Base-by-base conservation (phyloP, 2,113 vertebrate genomes). In the Toxostoma redivivum region DNA sequence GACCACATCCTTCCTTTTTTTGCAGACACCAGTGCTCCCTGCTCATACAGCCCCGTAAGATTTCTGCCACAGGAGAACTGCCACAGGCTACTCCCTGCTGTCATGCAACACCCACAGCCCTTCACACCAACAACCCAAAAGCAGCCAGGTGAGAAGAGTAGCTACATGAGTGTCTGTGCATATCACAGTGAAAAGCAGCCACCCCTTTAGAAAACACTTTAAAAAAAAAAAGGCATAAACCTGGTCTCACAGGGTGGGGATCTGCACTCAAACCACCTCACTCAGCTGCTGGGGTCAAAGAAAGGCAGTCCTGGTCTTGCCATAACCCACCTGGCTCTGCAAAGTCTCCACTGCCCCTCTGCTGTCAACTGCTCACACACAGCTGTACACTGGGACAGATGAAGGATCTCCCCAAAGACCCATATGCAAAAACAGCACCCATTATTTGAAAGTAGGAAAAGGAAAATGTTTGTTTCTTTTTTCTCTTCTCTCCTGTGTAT, bases 401-500 rank as follows among this genome's bases (percentile, higher is more conserved):
- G 8, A 38, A 62, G 20, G 47, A 50, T 8, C 31, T 72, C 38
- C 42, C 14, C 31, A 60, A 71, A 87, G 62, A 44, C 25, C 31
- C 33, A 38, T 5, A 33, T 58, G 31, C 50, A 78, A 74, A 87
- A 87, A 30, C 65, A 62, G 44, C 22, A 64, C 11, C 12, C 27
- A 3, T 57, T 58, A 9, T 4, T 12, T 67, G 50, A 90, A 72
- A 5, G 15, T 35, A 86, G 12, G 11, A 70, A 18, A 73, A 47
- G 11, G 38, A 56, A 71, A 77, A 38, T 0, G 0, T 15, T 18
- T 30, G 21, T 37, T 50, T 9, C 8, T 30, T 8, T 31, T n/a
- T 31, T 69, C 42, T 31, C 15, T 54, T 35, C 17, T 57, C 27
- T 58, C n/a, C 37, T 42, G 4, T 4, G 4, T 21, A 20, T n/a